Percentiles rank a stretch among this genome's conserved stretches.
Conservation (phyloP, 2,888 invertebrate genomes). For the Pseudococcus jackbeardsleyi region DNA sequence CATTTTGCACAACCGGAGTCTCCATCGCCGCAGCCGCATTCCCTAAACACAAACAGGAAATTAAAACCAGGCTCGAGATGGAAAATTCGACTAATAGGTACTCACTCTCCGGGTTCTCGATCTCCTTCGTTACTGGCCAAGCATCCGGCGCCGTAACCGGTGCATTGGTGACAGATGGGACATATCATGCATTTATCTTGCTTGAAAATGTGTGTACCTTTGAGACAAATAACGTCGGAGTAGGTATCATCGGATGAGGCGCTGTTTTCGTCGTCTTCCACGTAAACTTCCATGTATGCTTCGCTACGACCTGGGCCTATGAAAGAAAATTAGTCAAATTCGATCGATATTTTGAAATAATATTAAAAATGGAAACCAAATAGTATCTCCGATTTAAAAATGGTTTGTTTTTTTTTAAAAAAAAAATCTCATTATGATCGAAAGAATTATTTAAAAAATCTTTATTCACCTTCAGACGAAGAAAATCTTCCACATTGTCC, state of each 20-base stretch:
- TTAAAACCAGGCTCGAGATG: not conserved
- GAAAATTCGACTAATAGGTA: not conserved
- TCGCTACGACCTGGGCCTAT: conserved; percentile 46
- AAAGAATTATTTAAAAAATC: conserved; percentile 74
- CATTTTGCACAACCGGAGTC: conserved; percentile 94
- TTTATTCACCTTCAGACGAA: conserved; percentile 29
- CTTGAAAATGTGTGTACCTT: conserved; percentile 83
- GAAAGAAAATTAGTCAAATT: not conserved
- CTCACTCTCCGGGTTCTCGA: conserved; percentile 85
- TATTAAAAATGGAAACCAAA: too few species aligned
- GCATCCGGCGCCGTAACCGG: conserved; percentile 90
- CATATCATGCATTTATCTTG: conserved; percentile 90
- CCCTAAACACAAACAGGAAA: conserved; percentile 73
- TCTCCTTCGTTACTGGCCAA: conserved; percentile 82
- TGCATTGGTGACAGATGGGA: conserved; percentile 91
- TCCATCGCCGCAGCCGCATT: conserved; percentile 95
- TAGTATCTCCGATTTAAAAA: too few species aligned
- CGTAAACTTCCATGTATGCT: conserved; percentile 35
- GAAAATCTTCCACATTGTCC: conserved; percentile 89
- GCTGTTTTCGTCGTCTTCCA: conserved; percentile 56
- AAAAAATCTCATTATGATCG: conserved; percentile 58
- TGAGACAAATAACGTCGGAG: conserved; percentile 76
- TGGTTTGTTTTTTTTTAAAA: too few species aligned
- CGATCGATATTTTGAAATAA: too few species aligned
- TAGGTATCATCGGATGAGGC: conserved; percentile 69